Evolutionary conservation across 23 tunicate species (phyloP).

Genomic region (Botrylloides violaceus): DNA sequence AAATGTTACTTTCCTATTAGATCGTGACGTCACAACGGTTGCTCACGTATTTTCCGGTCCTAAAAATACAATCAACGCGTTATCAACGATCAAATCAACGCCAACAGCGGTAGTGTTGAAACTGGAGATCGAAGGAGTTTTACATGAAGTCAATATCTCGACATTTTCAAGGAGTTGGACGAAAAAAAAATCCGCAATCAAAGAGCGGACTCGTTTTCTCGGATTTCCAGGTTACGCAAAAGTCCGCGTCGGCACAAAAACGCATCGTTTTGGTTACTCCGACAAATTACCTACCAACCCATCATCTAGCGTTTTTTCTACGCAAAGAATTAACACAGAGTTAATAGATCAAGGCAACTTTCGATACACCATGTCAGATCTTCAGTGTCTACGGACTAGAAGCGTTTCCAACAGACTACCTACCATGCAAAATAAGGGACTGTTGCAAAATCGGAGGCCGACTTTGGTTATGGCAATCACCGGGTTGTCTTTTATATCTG

Average conservation of each 20-base stretch:
- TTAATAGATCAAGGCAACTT: not conserved
- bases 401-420: not conserved
- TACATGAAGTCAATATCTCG: not conserved
- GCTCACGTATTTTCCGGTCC: constrained; percentile 13
- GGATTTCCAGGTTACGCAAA: constrained; percentile 20
- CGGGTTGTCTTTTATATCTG: not conserved
- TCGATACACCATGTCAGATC: not conserved
- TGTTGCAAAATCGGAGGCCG: too few relatives aligned
- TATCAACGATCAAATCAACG: not conserved
- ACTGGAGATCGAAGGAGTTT: not conserved
- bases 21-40: not conserved
- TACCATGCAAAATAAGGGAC: too few relatives aligned
- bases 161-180: not conserved
- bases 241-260: not conserved
- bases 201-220: constrained; percentile 2
- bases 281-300: not conserved
- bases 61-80: not conserved
- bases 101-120: not conserved
- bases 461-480: not conserved
- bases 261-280: not conserved
- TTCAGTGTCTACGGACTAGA: too few relatives aligned
- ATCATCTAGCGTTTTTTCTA: not conserved
- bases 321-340: not conserved
- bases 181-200: not conserved
- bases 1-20: constrained; percentile 4